Conservation (phyloP, 2,113 vertebrate genomes). For the Amblyornis subalaris region DNA sequence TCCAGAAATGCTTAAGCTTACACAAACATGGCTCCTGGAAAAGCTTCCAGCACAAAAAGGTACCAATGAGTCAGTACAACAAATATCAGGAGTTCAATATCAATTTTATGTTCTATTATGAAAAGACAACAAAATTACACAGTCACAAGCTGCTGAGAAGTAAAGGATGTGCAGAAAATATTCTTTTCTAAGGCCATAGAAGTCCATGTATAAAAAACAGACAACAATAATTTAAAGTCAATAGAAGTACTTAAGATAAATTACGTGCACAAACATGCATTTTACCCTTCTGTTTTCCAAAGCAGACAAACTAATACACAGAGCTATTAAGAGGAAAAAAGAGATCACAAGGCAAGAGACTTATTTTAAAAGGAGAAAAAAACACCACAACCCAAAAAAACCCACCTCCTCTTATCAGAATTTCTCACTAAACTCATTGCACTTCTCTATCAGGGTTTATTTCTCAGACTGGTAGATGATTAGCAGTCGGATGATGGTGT, state of each 20-base stretch:
- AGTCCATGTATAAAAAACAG: neutral
- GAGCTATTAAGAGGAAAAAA: neutral
- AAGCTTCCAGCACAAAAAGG: neutral
- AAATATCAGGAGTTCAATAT: neutral
- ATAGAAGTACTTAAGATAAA: neutral
- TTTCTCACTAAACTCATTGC: neutral
- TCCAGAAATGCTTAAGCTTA: neutral
- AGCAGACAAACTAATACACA: neutral
- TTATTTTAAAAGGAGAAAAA: neutral
- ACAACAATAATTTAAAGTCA: neutral
- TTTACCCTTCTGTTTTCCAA: neutral
- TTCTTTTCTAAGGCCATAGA: neutral
- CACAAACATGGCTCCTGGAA: neutral
- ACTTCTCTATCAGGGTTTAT: neutral
- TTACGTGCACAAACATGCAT: fast-evolving
- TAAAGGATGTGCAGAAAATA: neutral
- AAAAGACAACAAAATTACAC: neutral
- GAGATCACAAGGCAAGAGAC: neutral
- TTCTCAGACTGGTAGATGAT: neutral
- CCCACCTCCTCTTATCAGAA: neutral
- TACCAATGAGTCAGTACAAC: neutral
- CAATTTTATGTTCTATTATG: neutral
- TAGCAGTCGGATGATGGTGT: neutral
- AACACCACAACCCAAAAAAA: neutral
- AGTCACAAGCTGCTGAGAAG: neutral